Percentiles rank a stretch among this genome's conserved stretches.
Evolutionary conservation across 64 coral and sea anemone species (phyloP).

Genomic region (Dendronephthya gigantea): DNA sequence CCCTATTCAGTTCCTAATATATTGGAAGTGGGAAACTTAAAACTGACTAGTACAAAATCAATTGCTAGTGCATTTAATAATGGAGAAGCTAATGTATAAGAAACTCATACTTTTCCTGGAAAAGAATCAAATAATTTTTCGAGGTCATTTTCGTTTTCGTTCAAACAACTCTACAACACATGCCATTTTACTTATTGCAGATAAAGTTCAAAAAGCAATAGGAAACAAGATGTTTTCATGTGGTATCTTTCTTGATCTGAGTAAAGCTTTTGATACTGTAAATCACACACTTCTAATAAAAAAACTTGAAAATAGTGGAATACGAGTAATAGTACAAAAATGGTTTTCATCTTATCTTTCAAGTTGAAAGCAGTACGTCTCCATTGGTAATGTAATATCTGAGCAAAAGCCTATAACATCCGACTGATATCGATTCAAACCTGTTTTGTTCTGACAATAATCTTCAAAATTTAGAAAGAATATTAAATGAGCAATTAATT

Average conservation of each 20-base stretch:
- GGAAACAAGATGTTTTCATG: neutral
- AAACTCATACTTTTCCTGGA: neutral
- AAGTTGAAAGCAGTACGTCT: neutral
- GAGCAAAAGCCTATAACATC: too few species aligned
- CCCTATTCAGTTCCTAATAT: too few species aligned
- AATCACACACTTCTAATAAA: neutral
- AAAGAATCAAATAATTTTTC: neutral
- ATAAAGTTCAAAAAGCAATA: neutral
- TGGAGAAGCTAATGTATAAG: neutral
- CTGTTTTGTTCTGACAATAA: neutral
- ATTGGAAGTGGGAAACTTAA: too few species aligned
- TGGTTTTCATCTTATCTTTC: constrained; percentile 25
- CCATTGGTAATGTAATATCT: too few species aligned
- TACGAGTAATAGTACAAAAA: neutral
- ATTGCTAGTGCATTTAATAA: too few species aligned
- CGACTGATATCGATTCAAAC: too few species aligned
- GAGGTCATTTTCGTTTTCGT: neutral
- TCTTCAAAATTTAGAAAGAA: too few species aligned
- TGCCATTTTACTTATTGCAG: neutral
- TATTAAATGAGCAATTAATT: neutral
- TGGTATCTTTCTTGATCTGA: neutral
- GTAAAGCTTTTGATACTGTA: neutral
- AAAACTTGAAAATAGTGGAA: constrained; percentile 17
- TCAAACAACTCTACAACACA: neutral
- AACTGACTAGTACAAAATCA: too few species aligned